Evolutionary conservation across 2,888 invertebrate species (phyloP), one percentile per base, ranked within the genome.

Genomic region (Sturmia bella): DNA sequence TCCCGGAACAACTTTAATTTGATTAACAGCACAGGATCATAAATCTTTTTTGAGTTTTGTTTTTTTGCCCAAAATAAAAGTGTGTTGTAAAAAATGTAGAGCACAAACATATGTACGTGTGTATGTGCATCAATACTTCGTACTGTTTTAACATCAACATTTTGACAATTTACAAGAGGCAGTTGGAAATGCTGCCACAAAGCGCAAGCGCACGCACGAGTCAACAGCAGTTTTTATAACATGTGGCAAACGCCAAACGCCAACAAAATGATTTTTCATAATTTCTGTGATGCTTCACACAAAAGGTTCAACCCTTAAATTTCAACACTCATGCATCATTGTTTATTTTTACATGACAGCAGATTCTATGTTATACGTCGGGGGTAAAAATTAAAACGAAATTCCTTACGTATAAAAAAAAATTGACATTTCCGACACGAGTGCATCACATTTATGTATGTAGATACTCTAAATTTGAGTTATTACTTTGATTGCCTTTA

Each of bases 381-480:
- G 15, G 15, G 32, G 15, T 43, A 43, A 63, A 66, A 39, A 45
- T 19, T 3, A 54, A 54, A 54, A 59, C 57, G 21, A n/a, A 27
- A 24, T 50, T 27, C 11, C n/a, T 17, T 15, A 41, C 12, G n/a
- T n/a, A n/a, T n/a, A n/a, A 41, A 27, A 21, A n/a, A 70, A 74
- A 43, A 80, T 43, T 83, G 77, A 69, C 77, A 56, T 79, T 74
- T 81, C 84, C 87, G 88, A 87, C 87, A 85, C 80, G 85, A 87
- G 86, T 88, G 85, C 87, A 88, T 88, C 88, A 88, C n/a, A 86
- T 86, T 85, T 83, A n/a, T n/a, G n/a, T n/a, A n/a, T n/a, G n/a
- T 66, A 48, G 39, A 63, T 54, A 66, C 19, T 63, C 41, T 56
- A 57, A 32, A 19, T 3, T 32, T 19, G 4, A 43, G 19, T 64